Evolutionary conservation across 2,888 invertebrate genomes (phyloP).

Genomic region (Callyntrura sp.): DNA sequence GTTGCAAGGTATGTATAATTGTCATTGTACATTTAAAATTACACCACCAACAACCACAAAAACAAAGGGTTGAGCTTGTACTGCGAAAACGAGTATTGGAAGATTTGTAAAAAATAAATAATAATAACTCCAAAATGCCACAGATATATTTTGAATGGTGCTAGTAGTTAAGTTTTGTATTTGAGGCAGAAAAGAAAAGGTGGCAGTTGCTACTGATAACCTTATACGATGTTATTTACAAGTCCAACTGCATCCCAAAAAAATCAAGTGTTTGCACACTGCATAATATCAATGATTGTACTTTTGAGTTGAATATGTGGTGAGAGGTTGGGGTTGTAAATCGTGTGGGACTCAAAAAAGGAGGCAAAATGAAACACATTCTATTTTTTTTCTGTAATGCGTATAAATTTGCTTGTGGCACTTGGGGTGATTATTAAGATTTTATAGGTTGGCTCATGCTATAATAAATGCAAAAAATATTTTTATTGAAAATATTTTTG

Average conservation of each 20-base stretch:
- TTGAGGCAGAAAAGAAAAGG: conserved; percentile 29
- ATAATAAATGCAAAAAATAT: not conserved
- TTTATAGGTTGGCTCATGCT: conserved; percentile 1
- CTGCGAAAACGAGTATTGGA: not conserved
- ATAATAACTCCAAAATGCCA: not conserved
- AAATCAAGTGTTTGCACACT: not conserved
- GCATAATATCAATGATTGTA: not conserved
- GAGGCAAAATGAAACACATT: not conserved
- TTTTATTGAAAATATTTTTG: not conserved
- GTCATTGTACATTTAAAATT: conserved; percentile 22
- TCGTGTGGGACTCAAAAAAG: not conserved
- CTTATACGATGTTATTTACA: not conserved
- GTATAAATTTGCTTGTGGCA: not conserved
- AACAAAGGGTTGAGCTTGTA: not conserved
- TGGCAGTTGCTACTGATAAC: conserved; percentile 20
- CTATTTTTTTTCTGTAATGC: not conserved
- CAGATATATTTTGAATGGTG: not conserved
- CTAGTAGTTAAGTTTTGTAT: not conserved
- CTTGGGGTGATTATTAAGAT: not conserved
- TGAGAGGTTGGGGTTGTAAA: not conserved
- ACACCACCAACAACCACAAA: conserved; percentile 22
- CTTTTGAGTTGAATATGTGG: not conserved
- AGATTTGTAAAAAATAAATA: not conserved
- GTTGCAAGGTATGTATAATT: conserved; percentile 20
- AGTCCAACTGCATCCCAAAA: not conserved